phyloP scores from a whole-genome alignment of 2,113 vertebrate species.

The Sinocyclocheilus anophthalmus region DNA sequence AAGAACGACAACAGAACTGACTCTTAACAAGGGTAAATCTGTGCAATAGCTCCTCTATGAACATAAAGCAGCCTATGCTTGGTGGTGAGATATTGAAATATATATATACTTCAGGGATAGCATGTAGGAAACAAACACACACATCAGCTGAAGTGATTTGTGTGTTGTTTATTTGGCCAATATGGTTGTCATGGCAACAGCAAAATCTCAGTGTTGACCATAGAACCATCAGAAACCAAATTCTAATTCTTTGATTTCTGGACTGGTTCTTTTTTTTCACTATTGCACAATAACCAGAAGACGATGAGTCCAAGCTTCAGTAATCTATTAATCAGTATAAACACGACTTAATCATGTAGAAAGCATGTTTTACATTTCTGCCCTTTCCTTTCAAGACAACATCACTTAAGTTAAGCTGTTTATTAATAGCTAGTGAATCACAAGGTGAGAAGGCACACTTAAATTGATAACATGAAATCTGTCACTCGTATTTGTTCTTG shows the following conservation, averaged over 20 bases:
- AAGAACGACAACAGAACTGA: not conserved
- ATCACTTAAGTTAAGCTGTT: not conserved
- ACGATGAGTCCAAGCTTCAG: not conserved
- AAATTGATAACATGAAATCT: not conserved
- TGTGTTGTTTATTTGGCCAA: not conserved
- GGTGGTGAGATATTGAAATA: not conserved
- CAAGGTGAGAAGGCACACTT: not conserved
- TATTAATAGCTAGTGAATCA: not conserved
- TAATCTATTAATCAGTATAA: not conserved
- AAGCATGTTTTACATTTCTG: not conserved
- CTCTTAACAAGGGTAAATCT: not conserved
- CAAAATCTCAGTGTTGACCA: not conserved
- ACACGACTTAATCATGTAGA: not conserved
- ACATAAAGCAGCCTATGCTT: not conserved
- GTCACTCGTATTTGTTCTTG: not conserved
- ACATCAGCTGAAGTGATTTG: not conserved
- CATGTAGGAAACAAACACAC: not conserved
- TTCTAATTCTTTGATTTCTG: not conserved
- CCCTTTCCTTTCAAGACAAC: not conserved
- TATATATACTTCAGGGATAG: not conserved
- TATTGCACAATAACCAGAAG: not conserved
- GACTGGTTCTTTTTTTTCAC: fast-evolving
- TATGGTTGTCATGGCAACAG: conserved; percentile 31
- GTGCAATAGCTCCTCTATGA: not conserved
- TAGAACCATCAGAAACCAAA: not conserved